These are phyloP conservation scores for Clarias magur DNA, from an alignment of 2,113 vertebrate genomes.

Conservation along the genomic window DNA sequence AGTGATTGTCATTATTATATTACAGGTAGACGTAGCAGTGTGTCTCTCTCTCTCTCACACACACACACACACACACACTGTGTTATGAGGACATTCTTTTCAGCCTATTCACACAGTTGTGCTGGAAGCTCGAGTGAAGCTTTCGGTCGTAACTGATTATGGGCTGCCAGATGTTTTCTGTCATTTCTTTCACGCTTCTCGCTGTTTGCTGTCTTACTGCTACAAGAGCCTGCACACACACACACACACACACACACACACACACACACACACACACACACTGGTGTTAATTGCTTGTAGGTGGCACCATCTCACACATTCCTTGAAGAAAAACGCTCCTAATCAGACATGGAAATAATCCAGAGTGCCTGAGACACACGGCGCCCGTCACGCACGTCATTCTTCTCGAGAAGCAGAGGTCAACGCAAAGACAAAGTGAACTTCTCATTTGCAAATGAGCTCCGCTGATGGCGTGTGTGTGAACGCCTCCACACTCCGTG, in stretches of 20 bases:
- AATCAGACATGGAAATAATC: not conserved
- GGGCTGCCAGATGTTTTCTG: slow-evolving; percentile 16
- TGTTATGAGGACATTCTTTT: not conserved
- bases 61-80: not conserved
- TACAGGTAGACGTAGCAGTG: not conserved
- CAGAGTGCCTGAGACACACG: not conserved
- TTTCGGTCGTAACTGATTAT: slow-evolving; percentile 4
- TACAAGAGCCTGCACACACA: not conserved
- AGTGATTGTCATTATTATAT: not conserved
- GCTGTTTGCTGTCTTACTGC: not conserved
- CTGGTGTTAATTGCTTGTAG: slow-evolving; percentile 35
- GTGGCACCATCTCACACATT: not conserved
- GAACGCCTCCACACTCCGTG: slow-evolving; percentile 10
- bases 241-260: not conserved
- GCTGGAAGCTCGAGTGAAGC: not conserved
- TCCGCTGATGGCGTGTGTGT: not conserved
- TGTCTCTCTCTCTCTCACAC: not conserved
- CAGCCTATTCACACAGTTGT: not conserved
- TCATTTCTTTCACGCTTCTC: not conserved
- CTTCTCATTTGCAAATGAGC: slow-evolving; percentile 36
- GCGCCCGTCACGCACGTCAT: not conserved
- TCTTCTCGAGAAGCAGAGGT: not conserved
- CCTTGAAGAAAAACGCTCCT: not conserved
- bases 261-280: slow-evolving; percentile 1
- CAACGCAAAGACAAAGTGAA: not conserved